These are phyloP conservation scores for Desoria tigrina DNA, from an alignment of 2,888 invertebrate species.

Conservation along the genomic window DNA sequence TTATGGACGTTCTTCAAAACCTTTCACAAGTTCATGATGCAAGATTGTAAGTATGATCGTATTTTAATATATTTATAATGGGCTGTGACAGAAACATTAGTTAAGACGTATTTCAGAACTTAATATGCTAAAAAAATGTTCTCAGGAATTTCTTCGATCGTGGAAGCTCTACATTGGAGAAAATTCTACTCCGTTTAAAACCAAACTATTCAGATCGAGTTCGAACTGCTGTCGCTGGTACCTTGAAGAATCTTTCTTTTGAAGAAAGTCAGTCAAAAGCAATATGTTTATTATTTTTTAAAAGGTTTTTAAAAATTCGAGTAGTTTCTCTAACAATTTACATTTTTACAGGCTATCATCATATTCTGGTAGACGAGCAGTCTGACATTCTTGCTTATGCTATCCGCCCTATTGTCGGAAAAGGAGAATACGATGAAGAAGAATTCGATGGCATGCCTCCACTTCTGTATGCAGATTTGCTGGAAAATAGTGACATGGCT, in stretches of 20 bases:
- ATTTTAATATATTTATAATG: too few species aligned
- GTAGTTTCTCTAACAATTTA: too few species aligned
- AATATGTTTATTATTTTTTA: not conserved
- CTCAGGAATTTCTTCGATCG: too few species aligned
- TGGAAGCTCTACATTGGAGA: too few species aligned
- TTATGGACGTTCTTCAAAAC: not conserved
- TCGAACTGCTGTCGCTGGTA: constrained; percentile 4
- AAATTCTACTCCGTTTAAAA: too few species aligned
- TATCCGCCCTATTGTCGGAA: constrained; percentile 4
- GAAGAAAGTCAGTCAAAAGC: not conserved
- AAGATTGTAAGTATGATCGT: not conserved
- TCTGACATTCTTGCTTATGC: not conserved
- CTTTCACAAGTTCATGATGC: constrained; percentile 1
- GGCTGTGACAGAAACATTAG: too few species aligned
- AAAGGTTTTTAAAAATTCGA: too few species aligned
- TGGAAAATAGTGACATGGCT: not conserved
- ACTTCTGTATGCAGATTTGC: not conserved
- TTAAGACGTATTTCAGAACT: too few species aligned
- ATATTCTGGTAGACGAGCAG: not conserved
- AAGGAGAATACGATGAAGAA: constrained; percentile 27
- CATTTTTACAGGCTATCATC: constrained; percentile 7
- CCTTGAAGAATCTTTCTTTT: constrained; percentile 4
- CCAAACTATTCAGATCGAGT: not conserved
- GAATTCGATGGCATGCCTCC: not conserved
- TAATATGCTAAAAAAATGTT: too few species aligned